Conservation (phyloP, 2,113 vertebrate genomes). For the Murina feae region DNA sequence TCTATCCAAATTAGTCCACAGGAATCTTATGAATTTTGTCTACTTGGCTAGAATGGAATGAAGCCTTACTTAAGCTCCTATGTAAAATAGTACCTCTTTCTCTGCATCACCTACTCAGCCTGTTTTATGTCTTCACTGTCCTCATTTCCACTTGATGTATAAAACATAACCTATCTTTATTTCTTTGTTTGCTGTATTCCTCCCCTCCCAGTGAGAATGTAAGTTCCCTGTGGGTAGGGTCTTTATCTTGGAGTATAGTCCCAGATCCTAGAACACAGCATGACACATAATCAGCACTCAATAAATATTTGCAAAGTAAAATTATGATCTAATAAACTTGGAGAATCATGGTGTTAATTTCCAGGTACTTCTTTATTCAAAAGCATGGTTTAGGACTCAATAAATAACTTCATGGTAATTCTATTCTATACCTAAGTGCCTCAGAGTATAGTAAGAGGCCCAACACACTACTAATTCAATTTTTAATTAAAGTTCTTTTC, state of each 20-base stretch:
- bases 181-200: not conserved
- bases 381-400: not conserved
- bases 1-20: not conserved
- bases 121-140: not conserved
- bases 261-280: not conserved
- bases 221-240: not conserved
- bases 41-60: not conserved
- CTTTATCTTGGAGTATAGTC: not conserved
- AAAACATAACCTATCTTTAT: not conserved
- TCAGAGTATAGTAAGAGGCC: not conserved
- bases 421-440: not conserved
- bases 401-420: not conserved
- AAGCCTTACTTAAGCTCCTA: not conserved
- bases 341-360: not conserved
- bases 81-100: not conserved
- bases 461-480: not conserved
- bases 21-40: not conserved
- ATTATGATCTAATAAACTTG: not conserved
- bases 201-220: not conserved
- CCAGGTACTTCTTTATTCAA: not conserved
- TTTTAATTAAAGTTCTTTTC: not conserved
- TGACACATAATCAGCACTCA: not conserved
- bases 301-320: not conserved
- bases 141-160: not conserved
- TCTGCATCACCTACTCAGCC: not conserved